Evolutionary conservation across 2,113 vertebrate species (phyloP), one percentile per base, ranked within the genome.

Genomic region (Lamprotornis superbus): DNA sequence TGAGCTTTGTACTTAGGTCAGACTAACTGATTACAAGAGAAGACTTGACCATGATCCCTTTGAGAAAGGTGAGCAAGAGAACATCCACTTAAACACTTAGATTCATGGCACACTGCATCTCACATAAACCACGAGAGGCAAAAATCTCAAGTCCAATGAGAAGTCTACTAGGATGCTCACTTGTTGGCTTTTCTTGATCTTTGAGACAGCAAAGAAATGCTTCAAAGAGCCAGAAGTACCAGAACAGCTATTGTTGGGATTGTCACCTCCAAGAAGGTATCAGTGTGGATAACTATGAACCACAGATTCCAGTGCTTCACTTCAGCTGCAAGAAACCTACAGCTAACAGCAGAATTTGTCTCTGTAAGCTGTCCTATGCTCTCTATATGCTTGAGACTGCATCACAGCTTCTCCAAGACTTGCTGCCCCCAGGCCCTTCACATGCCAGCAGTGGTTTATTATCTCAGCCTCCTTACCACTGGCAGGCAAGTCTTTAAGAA

Each of bases 401-500:
- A 80, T 77, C 87, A 75, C 44, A 86, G 83, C 76, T 31, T 50
- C 76, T 84, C 52, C 68, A 81, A 90, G 79, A 53, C 73, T 88
- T n/a, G 39, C 44, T 78, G 76, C 79, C 56, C 73, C 14, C 25
- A 2, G 15, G 80, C 90, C 25, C 56, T 92, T 77, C 52, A 56
- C 42, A 55, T 52, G 35, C 87, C 71, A 91, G 53, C 68, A 50
- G 56, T 52, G 80, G 70, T 81, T 95, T 85, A 71, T 87, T 79
- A n/a, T 60, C 56, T 91, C 87, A 65, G 52, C 33, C 30, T 95
- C 84, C 80, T 93, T 63, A 56, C 42, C 39, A 47, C 33, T 75
- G 90, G 87, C 75, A 90, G 74, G 28, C 61, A 77, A 90, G 52
- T 75, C 74, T 85, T 79, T 39, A 92, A 95, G 88, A 91, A 97